phyloP scores from a whole-genome alignment of 2,888 invertebrate genomes.

The Uloborus plumipes region DNA sequence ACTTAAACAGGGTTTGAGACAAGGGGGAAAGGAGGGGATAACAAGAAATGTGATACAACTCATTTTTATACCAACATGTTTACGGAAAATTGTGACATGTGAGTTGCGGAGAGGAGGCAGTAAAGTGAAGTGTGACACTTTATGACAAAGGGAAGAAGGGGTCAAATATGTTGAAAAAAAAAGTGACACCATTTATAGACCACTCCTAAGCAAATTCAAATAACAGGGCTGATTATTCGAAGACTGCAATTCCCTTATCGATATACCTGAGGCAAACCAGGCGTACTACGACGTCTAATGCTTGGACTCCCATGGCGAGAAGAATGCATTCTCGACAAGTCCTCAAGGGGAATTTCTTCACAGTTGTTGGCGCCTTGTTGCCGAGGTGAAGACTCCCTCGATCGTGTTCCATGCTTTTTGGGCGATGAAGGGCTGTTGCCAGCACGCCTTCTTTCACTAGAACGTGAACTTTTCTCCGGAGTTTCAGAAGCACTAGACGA shows the following conservation, averaged over 20 bases:
- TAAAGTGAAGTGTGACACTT: too few relatives aligned
- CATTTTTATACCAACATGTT: too few relatives aligned
- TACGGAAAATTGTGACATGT: too few relatives aligned
- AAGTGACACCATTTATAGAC: too few relatives aligned
- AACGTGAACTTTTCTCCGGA: slow-evolving; percentile 9
- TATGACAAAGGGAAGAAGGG: too few relatives aligned
- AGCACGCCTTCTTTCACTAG: slow-evolving; percentile 55
- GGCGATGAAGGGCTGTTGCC: slow-evolving; percentile 65
- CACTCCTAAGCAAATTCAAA: too few relatives aligned
- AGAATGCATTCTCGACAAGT: slow-evolving; percentile 68
- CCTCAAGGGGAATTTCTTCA: slow-evolving; percentile 71
- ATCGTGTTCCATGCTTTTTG: slow-evolving; percentile 41
- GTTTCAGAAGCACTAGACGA: slow-evolving; percentile 2
- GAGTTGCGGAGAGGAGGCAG: too few relatives aligned
- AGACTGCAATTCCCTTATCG: not conserved
- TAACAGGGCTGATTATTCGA: not conserved
- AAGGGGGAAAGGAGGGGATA: too few relatives aligned
- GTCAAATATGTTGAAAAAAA: too few relatives aligned
- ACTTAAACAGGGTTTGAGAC: too few relatives aligned
- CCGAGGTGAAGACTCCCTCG: slow-evolving; percentile 65
- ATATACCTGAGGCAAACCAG: slow-evolving; percentile 61
- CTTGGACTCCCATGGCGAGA: slow-evolving; percentile 60
- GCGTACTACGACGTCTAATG: slow-evolving; percentile 45
- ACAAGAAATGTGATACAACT: too few relatives aligned
- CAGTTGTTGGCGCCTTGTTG: slow-evolving; percentile 40